Evolutionary conservation across 2,797 vertebrate species (phyloP).

Genomic region (Sebastes oblongus): DNA sequence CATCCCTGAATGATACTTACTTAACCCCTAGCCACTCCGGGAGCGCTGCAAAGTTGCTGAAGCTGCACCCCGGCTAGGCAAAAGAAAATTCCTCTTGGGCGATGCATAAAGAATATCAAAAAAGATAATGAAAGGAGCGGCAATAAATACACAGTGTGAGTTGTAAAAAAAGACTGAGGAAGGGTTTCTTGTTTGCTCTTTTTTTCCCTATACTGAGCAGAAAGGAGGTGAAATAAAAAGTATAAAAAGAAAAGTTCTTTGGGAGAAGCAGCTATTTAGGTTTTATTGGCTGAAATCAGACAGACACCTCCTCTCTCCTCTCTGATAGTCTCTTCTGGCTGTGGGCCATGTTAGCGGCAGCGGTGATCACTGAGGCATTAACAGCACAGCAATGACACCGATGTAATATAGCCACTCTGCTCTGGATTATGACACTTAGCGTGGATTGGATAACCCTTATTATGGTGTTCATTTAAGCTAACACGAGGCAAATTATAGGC

Average conservation of each 20-base stretch:
- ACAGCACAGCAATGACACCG: slow-evolving; percentile 55
- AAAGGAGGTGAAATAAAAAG: slow-evolving; percentile 29
- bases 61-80: slow-evolving; percentile 57
- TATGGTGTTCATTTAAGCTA: slow-evolving; percentile 67
- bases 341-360: slow-evolving; percentile 40
- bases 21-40: slow-evolving; percentile 57
- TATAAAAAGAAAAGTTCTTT: slow-evolving; percentile 26
- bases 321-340: slow-evolving; percentile 50
- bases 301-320: slow-evolving; percentile 25
- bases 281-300: slow-evolving; percentile 38
- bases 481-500: slow-evolving; percentile 71
- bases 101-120: slow-evolving; percentile 64
- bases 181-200: slow-evolving; percentile 27
- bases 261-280: slow-evolving; percentile 15
- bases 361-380: slow-evolving; percentile 64
- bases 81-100: slow-evolving; percentile 61
- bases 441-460: slow-evolving; percentile 77
- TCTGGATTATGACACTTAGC: slow-evolving; percentile 77
- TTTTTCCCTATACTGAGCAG: neutral
- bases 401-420: slow-evolving; percentile 65
- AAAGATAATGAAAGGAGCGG: slow-evolving; percentile 61
- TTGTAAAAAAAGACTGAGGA: slow-evolving; percentile 37
- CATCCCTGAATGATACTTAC: slow-evolving; percentile 46
- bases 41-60: slow-evolving; percentile 72
- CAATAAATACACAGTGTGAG: slow-evolving; percentile 52